Conservation (phyloP, 2,888 invertebrate genomes). For the Pollenia labialis region DNA sequence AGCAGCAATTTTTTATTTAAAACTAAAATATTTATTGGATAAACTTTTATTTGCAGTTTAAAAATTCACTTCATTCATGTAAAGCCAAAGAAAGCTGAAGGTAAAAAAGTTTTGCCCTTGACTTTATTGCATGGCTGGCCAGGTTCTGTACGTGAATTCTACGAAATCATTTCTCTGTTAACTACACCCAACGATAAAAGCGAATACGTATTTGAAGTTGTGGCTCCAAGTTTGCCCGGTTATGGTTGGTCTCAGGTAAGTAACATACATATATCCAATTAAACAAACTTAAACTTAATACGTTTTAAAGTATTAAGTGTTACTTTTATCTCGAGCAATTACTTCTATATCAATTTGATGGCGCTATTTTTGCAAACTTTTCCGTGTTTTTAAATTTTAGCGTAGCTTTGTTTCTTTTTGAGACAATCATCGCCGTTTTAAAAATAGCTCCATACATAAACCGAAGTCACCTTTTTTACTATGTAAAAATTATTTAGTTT, state of each 20-base stretch:
- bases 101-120: conserved; percentile 87
- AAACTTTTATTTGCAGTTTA: conserved; percentile 75
- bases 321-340: no score
- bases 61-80: conserved; percentile 90
- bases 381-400: no score
- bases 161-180: conserved; percentile 89
- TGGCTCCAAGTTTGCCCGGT: conserved; percentile 89
- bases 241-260: conserved; percentile 88
- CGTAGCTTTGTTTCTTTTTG: no score
- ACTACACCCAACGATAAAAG: conserved; percentile 85
- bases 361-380: no score
- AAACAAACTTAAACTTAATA: no score
- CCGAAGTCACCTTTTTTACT: no score
- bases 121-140: conserved; percentile 94
- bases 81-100: conserved; percentile 84
- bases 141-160: conserved; percentile 92
- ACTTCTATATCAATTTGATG: no score
- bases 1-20: neutral
- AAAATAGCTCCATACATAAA: no score
- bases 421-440: no score
- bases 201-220: conserved; percentile 88
- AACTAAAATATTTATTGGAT: no score
- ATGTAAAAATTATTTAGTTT: no score
- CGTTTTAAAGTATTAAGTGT: no score
- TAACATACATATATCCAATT: neutral